phyloP scores from a whole-genome alignment of 2,888 invertebrate species.

The Chrysina gloriosa region DNA sequence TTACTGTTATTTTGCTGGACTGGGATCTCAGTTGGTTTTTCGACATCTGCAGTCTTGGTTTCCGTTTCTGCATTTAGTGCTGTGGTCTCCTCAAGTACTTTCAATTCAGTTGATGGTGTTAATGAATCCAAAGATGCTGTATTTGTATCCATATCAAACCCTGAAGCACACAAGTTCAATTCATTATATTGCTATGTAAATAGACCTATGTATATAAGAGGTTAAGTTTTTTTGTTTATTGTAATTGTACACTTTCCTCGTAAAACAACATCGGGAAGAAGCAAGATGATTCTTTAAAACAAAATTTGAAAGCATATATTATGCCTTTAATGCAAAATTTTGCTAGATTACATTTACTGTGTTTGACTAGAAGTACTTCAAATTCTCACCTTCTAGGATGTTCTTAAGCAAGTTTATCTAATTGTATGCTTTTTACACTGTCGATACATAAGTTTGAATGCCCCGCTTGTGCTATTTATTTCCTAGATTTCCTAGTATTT shows the following conservation, averaged over 20 bases:
- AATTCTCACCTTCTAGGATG: not conserved
- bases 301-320: conserved; percentile 4
- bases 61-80: not conserved
- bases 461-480: not conserved
- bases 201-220: too few relatives aligned
- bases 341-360: not conserved
- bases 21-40: not conserved
- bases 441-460: not conserved
- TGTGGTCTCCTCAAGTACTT: not conserved
- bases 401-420: not conserved
- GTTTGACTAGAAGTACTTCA: not conserved
- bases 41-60: not conserved
- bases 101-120: conserved; percentile 1
- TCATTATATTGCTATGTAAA: not conserved
- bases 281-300: too few relatives aligned
- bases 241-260: not conserved
- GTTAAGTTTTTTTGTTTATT: conserved; percentile 17
- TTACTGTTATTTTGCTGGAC: too few relatives aligned
- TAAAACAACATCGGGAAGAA: too few relatives aligned
- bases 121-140: not conserved
- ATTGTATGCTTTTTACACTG: not conserved
- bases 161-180: not conserved
- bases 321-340: too few relatives aligned
- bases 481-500: conserved; percentile 15
- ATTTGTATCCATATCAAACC: conserved; percentile 28